These are phyloP conservation scores for Trichechus manatus DNA, from an alignment of 2,113 vertebrate species.

Conservation along the genomic window DNA sequence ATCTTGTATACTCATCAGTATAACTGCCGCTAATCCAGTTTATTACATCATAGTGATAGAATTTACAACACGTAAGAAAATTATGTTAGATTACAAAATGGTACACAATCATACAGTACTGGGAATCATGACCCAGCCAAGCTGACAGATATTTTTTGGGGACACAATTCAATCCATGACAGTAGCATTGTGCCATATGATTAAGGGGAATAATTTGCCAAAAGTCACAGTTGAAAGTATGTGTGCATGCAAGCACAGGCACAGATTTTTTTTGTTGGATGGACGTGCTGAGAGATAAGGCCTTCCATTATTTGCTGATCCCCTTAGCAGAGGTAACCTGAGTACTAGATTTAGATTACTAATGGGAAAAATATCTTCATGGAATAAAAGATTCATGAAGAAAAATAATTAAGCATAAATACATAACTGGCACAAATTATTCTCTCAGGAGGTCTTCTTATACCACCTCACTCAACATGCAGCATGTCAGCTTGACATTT, in stretches of 20 bases:
- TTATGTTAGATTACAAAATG: too few relatives aligned
- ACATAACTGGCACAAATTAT: background rate
- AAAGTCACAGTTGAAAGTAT: background rate
- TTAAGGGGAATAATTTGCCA: background rate
- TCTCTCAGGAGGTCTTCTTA: background rate
- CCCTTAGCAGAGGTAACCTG: background rate
- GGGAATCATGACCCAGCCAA: too few relatives aligned
- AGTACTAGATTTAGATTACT: background rate
- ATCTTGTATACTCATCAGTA: too few relatives aligned
- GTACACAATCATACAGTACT: too few relatives aligned
- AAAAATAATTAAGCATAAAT: slow-evolving; percentile 37
- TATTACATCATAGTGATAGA: too few relatives aligned
- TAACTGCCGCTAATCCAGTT: too few relatives aligned
- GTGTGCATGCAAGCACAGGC: accelerated
- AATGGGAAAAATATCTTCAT: background rate
- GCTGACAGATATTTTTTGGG: too few relatives aligned
- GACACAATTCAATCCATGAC: too few relatives aligned
- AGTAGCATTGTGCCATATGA: background rate
- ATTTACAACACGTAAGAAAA: too few relatives aligned
- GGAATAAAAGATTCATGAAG: background rate
- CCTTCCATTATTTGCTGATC: background rate
- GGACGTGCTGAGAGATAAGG: background rate
- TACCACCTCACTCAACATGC: background rate
- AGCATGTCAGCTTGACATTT: background rate
- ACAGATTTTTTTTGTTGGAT: background rate